A percentile compares a stretch with the other conserved stretches of the same genome.
Conservation (phyloP, 2,797 vertebrate species). For the Chanos chanos region DNA sequence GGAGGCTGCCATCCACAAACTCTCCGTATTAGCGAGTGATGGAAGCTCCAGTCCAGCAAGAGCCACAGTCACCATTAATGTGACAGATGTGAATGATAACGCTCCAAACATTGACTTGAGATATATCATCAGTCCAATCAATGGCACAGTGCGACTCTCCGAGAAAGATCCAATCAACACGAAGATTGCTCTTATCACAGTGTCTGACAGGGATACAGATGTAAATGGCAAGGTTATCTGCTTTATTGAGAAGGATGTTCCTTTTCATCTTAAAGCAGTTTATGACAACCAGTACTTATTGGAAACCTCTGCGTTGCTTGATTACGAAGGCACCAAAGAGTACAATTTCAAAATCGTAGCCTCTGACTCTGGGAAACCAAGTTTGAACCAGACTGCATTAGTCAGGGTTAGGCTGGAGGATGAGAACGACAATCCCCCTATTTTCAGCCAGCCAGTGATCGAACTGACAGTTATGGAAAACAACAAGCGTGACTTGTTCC, state of each 20-base stretch:
- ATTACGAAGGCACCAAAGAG: constrained; percentile 98
- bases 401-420: constrained; percentile 96
- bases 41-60: constrained; percentile 94
- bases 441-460: constrained; percentile 98
- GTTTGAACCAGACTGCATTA: constrained; percentile 95
- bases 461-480: constrained; percentile 97
- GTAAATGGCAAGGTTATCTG: constrained; percentile 99
- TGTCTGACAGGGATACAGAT: constrained; percentile 98
- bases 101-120: constrained; percentile 98
- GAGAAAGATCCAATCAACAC: constrained; percentile 99
- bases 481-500: constrained; percentile 96
- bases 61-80: constrained; percentile 94
- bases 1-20: constrained; percentile 95
- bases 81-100: constrained; percentile 99
- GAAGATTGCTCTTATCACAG: constrained; percentile 97
- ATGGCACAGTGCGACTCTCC: constrained; percentile 96
- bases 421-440: constrained; percentile 97
- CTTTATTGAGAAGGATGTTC: constrained; percentile 98
- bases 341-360: constrained; percentile 99
- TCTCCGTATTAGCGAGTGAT: constrained; percentile 95
- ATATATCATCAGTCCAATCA: constrained; percentile 99
- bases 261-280: constrained; percentile 96
- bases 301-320: constrained; percentile 94
- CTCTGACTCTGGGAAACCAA: constrained; percentile 96
- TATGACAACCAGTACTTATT: constrained; percentile 98